These are phyloP conservation scores for Pollimyrus isidori DNA, from an alignment of 2,113 vertebrate species.

Conservation along the genomic window DNA sequence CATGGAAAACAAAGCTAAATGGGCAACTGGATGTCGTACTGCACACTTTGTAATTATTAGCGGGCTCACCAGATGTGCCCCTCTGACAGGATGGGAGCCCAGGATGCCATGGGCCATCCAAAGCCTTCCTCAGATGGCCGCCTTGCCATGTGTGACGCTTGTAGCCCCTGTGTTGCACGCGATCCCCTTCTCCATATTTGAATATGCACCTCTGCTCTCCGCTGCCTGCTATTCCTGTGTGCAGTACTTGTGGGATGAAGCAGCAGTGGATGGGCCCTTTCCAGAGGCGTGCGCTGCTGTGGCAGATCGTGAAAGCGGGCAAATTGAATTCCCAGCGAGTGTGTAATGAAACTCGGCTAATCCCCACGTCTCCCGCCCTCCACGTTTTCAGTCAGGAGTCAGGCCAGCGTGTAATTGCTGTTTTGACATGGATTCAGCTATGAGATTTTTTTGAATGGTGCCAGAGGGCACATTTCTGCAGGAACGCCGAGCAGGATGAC, in stretches of 20 bases:
- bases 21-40: neutral
- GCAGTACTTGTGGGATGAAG: neutral
- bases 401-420: conserved; percentile 46
- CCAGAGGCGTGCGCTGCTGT: conserved; percentile 13
- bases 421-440: conserved; percentile 42
- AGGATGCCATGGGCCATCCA: neutral
- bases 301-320: conserved; percentile 20
- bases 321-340: conserved; percentile 44
- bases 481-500: neutral
- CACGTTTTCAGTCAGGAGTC: conserved; percentile 42
- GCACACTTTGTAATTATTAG: neutral
- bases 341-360: conserved; percentile 35
- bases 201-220: neutral
- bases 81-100: neutral
- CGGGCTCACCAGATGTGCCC: neutral
- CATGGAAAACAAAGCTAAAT: neutral
- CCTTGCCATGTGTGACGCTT: neutral
- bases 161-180: neutral
- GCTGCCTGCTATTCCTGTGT: neutral
- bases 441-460: conserved; percentile 16
- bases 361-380: conserved; percentile 28
- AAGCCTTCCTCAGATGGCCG: neutral
- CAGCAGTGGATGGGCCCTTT: neutral
- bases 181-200: neutral
- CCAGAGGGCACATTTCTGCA: conserved; percentile 20